Evolutionary conservation across 2,888 invertebrate genomes (phyloP).

Genomic region (Malthinus flaveolus): DNA sequence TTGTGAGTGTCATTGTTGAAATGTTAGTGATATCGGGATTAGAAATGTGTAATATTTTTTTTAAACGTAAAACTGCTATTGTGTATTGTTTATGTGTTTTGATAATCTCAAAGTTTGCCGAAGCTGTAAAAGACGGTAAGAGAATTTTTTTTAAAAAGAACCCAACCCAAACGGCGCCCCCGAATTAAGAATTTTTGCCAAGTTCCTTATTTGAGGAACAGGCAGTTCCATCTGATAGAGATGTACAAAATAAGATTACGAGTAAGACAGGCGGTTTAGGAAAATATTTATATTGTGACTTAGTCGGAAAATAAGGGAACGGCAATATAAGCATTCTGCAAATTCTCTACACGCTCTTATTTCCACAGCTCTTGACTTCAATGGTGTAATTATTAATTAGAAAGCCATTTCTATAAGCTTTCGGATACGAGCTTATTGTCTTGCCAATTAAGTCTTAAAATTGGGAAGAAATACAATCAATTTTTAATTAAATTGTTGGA

Average conservation of each 20-base stretch:
- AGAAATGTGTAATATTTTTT: slow-evolving; percentile 16
- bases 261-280: background rate
- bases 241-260: background rate
- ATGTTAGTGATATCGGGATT: slow-evolving; percentile 12
- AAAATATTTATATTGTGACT: background rate
- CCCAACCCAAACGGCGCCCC: background rate
- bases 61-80: slow-evolving; percentile 9
- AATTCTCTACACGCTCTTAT: no score
- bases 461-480: no score
- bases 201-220: background rate
- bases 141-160: background rate
- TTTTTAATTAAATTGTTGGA: no score
- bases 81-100: slow-evolving; percentile 28
- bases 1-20: slow-evolving; percentile 17
- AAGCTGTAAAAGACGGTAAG: slow-evolving; percentile 41
- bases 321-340: no score
- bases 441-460: no score
- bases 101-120: slow-evolving; percentile 35
- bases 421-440: no score
- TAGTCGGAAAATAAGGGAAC: no score
- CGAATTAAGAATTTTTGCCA: background rate
- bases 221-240: background rate
- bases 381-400: no score
- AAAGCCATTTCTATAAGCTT: no score
- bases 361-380: no score